Evolutionary conservation across 2,797 vertebrate genomes (phyloP).

Genomic region (Lepilemur septentrionalis): DNA sequence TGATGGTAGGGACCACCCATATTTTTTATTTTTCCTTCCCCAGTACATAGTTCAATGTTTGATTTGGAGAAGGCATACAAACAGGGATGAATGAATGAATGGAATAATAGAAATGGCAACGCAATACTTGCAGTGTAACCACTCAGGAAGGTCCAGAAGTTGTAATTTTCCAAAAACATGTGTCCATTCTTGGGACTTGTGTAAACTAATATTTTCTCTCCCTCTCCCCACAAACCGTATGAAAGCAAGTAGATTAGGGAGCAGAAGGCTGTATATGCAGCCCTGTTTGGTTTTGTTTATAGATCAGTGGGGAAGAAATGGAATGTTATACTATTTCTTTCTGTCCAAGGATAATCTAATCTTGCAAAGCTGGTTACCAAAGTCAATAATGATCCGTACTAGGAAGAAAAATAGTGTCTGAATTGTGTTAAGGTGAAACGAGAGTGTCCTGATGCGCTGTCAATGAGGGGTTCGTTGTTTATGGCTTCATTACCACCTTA

Average conservation of each 20-base stretch:
- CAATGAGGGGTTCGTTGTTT: background rate
- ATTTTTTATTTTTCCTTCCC: background rate
- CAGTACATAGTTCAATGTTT: background rate
- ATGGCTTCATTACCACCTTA: constrained; percentile 1
- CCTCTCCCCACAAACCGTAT: background rate
- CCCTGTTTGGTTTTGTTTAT: background rate
- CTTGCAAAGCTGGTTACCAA: background rate
- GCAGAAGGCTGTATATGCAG: background rate
- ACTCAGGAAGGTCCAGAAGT: background rate
- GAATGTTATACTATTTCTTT: background rate
- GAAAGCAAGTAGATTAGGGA: background rate
- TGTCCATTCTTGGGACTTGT: background rate
- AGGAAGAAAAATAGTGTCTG: background rate
- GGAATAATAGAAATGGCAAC: background rate
- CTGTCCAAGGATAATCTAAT: background rate
- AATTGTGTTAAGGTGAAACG: background rate
- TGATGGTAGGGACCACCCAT: background rate
- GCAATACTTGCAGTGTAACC: background rate
- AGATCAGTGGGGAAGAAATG: background rate
- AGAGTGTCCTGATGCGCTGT: background rate
- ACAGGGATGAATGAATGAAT: background rate
- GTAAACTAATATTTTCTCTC: background rate
- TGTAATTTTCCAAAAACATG: background rate
- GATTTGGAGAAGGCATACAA: background rate
- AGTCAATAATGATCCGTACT: background rate